phyloP scores from a whole-genome alignment of 2,797 vertebrate genomes.

The Aeoliscus strigatus region DNA sequence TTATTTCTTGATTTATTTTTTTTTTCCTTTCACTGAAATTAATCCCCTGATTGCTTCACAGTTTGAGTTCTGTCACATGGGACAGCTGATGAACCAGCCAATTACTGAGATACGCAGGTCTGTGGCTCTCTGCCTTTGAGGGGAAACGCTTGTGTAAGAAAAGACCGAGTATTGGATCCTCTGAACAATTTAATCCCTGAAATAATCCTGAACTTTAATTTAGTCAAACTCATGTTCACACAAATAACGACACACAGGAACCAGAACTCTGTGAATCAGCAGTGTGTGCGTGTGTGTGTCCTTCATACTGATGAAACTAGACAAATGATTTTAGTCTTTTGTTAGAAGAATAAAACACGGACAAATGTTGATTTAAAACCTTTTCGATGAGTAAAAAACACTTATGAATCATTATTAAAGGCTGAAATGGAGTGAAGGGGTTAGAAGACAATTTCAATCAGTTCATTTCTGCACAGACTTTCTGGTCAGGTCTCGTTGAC shows the following conservation, averaged over 20 bases:
- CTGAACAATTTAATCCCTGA: slow-evolving; percentile 76
- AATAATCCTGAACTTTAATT: slow-evolving; percentile 78
- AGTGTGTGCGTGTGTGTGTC: slow-evolving; percentile 40
- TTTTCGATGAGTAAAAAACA: slow-evolving; percentile 5
- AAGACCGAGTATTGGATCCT: slow-evolving; percentile 61
- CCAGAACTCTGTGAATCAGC: slow-evolving; percentile 44
- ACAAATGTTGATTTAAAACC: slow-evolving; percentile 32
- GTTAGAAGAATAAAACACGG: too few species aligned
- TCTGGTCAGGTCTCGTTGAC: too few species aligned
- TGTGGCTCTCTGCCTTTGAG: slow-evolving; percentile 59
- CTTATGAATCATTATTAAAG: too few species aligned
- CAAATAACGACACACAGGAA: slow-evolving; percentile 61
- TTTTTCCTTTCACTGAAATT: slow-evolving; percentile 34
- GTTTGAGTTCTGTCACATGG: slow-evolving; percentile 29
- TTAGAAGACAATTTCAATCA: too few species aligned
- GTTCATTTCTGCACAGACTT: too few species aligned
- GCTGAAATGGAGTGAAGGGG: too few species aligned
- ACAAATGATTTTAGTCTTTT: slow-evolving; percentile 29
- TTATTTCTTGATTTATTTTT: slow-evolving; percentile 24
- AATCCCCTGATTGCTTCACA: slow-evolving; percentile 35
- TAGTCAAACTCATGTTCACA: slow-evolving; percentile 70
- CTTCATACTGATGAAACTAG: slow-evolving; percentile 39
- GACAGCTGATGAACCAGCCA: slow-evolving; percentile 58
- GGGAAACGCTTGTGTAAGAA: slow-evolving; percentile 43
- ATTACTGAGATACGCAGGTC: slow-evolving; percentile 64